Base-by-base conservation (phyloP, 2,113 vertebrate genomes). In the Onychostruthus taczanowskii region DNA sequence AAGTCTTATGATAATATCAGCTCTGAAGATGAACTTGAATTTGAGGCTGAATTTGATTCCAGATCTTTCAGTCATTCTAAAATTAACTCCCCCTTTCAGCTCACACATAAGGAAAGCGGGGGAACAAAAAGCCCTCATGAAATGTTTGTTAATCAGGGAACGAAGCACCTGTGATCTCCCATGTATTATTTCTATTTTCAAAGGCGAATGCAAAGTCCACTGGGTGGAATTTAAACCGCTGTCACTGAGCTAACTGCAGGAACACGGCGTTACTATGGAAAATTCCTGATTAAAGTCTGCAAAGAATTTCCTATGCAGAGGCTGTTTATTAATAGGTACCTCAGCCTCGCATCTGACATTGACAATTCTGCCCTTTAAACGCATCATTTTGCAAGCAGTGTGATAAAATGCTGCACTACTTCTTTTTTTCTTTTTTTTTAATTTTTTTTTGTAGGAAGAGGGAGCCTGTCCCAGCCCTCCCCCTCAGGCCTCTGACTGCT, bases 211-310 rank as follows among this genome's bases (percentile, higher is more conserved):
- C 94, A 93, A 96, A 96, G 93, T 96, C 93, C 95, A 93, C 31
- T 6, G 90, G 89, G 94, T 82, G 95, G 97, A 97, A 97, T 97
- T 97, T 92, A 97, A 96, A 96, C 95, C 79, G 11, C 96, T 86
- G 85, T 91, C 88, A 61, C 96, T 73, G 44, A 64, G 96, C 93
- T 96, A 73, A 82, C 95, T 55, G 47, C 91, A 94, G 96, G 97
- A 97, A 97, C 96, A 95, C 80, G 2, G 26, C 6, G 96, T 97
- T 97, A 97, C 96, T 95, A 96, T 97, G 97, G 97, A 98, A 98
- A 98, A 98, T 97, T 97, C 95, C 97, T 90, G 96, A 97, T 97
- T 96, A 95, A 96, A 97, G 96, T 96, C 94, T 97, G 92, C 90
- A 85, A 94, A 96, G 97, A 96, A 96, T 97, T 96, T 97, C 96